Conservation (phyloP, 2,113 vertebrate genomes). For the Malurus melanocephalus region DNA sequence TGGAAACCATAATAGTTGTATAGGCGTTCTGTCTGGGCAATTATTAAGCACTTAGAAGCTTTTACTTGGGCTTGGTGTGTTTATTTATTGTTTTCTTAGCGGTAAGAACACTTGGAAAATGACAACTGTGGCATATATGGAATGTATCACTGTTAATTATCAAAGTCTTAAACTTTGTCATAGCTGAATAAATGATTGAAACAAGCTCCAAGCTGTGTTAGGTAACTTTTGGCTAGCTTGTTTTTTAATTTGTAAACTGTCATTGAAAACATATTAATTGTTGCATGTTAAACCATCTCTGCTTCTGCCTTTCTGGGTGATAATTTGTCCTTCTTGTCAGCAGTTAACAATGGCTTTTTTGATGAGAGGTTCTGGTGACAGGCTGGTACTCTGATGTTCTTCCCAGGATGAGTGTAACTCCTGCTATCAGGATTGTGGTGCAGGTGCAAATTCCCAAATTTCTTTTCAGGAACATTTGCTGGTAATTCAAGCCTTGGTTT, state of each 20-base stretch:
- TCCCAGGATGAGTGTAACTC: not conserved
- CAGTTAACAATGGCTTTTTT: not conserved
- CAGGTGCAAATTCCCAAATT: not conserved
- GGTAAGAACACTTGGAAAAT: not conserved
- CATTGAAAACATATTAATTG: not conserved
- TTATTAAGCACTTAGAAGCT: not conserved
- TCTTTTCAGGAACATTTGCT: slow-evolving; percentile 26
- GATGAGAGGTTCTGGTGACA: not conserved
- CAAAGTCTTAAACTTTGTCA: not conserved
- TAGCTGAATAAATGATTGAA: not conserved
- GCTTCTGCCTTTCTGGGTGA: not conserved
- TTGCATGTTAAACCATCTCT: not conserved
- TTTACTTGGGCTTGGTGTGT: not conserved
- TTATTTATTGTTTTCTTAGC: not conserved
- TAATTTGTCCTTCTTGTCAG: not conserved
- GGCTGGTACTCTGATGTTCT: not conserved
- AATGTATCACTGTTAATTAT: not conserved
- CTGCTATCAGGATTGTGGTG: not conserved
- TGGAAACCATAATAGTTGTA: not conserved
- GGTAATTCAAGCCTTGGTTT: not conserved
- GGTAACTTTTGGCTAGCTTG: not conserved
- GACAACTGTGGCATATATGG: not conserved
- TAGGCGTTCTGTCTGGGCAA: not conserved
- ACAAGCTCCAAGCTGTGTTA: not conserved
- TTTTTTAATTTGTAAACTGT: not conserved